Evolutionary conservation across 92 coral and sea anemone species (phyloP), one percentile per base, ranked within the genome.

Genomic region (Pocillopora meandrina): DNA sequence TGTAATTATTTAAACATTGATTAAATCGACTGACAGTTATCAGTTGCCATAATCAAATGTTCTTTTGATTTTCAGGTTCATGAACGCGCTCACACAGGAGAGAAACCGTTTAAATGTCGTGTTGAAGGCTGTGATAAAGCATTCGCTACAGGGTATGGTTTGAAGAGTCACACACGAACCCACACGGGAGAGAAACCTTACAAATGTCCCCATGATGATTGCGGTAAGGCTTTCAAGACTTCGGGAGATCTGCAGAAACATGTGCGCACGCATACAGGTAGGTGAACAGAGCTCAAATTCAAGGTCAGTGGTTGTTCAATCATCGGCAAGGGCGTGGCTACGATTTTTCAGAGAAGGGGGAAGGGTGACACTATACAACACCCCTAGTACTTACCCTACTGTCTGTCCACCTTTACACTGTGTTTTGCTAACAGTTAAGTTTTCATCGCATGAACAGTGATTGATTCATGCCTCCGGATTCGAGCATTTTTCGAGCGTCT

Each of bases 151-250:
- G 99, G 99, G 1, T 96, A 96, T 80, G 99, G 99, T 13, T 76
- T 96, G 35, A 96, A 96, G 80, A 96, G 99, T 75, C 99, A 96
- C 74, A 94, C 95, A 4, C 90, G 99, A 74, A 96, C 99, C 56
- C 99, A 96, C 80, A 96, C 99, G 4, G 99, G 99, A 8, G 99
- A 96, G 58, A 96, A 96, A 56, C 99, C 99, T 1, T 96, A 96
- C 88, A 90, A 92, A 75, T 96, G 99, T 61, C 90, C 93, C 0
- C 76, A 88, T 49, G 93, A 87, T 0, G 98, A 79, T 15, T 96
- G 99, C 35, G 91, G 83, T 16, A 96, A 96, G 89, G 99, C 98
- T 57, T 96, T 96, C 87, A 96, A 96, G 87, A 96, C 99, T 2
- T 96, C 99, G 0, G 99, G 99, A 42, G 99, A 96, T 74, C 74